These are phyloP conservation scores for Orthonyx spaldingii DNA, from an alignment of 2,113 vertebrate genomes.

Conservation along the genomic window DNA sequence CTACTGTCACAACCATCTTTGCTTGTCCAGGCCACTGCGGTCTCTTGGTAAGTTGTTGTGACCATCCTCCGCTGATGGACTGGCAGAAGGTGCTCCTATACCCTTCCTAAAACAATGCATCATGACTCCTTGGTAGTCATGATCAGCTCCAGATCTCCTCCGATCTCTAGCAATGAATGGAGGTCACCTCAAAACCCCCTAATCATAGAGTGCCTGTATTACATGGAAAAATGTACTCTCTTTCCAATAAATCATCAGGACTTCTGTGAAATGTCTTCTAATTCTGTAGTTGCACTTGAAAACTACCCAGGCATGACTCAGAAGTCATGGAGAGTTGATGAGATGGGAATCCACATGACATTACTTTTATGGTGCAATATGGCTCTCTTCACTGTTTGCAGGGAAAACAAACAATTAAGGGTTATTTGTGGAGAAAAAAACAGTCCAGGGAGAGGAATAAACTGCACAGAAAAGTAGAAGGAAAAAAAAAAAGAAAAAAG, in stretches of 20 bases:
- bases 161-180: not conserved
- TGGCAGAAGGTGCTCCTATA: not conserved
- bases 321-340: conserved; percentile 35
- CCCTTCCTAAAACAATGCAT: not conserved
- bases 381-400: not conserved
- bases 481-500: fast-evolving
- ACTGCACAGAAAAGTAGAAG: not conserved
- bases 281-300: not conserved
- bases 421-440: not conserved
- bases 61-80: not conserved
- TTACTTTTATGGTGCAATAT: conserved; percentile 47
- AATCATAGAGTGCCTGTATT: not conserved
- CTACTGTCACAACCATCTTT: not conserved
- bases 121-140: not conserved
- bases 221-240: not conserved
- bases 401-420: conserved; percentile 47
- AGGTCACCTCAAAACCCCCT: not conserved
- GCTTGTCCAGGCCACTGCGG: not conserved
- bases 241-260: not conserved
- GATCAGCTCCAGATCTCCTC: not conserved
- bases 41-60: not conserved
- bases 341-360: conserved; percentile 19
- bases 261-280: not conserved
- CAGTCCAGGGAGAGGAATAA: not conserved
- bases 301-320: conserved; percentile 15